Evolutionary conservation across 2,888 invertebrate species (phyloP).

Genomic region (Tetragonisca angustula): DNA sequence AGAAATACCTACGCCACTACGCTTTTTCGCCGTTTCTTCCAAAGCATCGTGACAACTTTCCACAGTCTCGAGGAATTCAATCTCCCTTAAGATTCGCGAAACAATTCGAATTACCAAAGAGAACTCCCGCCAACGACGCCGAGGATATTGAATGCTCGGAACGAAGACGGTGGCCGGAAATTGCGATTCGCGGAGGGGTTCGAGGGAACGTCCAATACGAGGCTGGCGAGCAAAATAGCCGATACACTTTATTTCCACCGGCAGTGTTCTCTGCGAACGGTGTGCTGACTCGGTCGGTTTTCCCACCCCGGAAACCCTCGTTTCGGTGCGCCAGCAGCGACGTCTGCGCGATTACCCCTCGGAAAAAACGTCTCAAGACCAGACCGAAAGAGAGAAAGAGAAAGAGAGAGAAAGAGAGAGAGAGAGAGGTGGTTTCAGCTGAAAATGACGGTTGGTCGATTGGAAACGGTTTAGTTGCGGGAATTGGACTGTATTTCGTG

Average conservation of each 20-base stretch:
- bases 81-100: neutral
- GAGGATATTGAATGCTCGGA: conserved; percentile 49
- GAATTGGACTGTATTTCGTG: conserved; percentile 74
- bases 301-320: conserved; percentile 59
- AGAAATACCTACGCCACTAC: no score
- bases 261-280: conserved; percentile 73
- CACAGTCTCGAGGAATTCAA: neutral
- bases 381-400: conserved; percentile 31
- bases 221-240: conserved; percentile 76
- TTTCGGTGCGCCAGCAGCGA: conserved; percentile 34
- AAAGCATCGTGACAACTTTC: neutral
- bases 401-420: conserved; percentile 3
- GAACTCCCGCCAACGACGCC: neutral
- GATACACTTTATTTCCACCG: conserved; percentile 81
- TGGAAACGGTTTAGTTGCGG: conserved; percentile 68
- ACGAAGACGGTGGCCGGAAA: neutral
- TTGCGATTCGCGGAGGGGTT: neutral
- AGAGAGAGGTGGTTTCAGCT: conserved; percentile 53
- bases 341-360: conserved; percentile 36
- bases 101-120: neutral
- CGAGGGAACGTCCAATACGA: conserved; percentile 70
- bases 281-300: conserved; percentile 75
- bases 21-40: neutral
- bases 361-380: conserved; percentile 41
- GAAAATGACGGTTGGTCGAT: conserved; percentile 64